Evolutionary conservation across 2,113 vertebrate species (phyloP).

Genomic region (Myotis davidii): DNA sequence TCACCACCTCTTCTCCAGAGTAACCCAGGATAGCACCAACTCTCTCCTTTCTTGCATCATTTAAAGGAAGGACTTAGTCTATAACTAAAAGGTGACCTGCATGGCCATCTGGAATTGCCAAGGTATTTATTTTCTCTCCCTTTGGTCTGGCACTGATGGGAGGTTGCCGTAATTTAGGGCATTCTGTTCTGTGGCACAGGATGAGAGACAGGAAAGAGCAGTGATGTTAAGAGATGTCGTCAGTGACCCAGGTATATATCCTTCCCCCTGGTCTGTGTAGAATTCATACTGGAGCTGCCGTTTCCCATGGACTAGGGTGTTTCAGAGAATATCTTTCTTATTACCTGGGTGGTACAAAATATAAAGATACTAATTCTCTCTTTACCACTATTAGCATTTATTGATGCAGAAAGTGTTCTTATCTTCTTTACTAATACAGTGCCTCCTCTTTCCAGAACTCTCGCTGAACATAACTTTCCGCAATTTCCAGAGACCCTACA

Average conservation of each 20-base stretch:
- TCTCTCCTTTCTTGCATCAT: not conserved
- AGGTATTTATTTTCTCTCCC: not conserved
- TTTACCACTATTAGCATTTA: not conserved
- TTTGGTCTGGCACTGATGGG: not conserved
- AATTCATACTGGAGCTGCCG: not conserved
- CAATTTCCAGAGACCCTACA: constrained; percentile 74
- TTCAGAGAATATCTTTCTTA: not conserved
- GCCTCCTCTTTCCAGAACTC: constrained; percentile 61
- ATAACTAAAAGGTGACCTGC: not conserved
- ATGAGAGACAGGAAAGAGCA: not conserved
- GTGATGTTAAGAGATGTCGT: not conserved
- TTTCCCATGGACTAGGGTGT: not conserved
- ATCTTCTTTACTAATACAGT: not conserved
- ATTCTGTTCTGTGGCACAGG: not conserved
- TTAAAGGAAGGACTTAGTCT: not conserved
- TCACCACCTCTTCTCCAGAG: not conserved
- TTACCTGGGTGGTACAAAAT: not conserved
- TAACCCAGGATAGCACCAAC: not conserved
- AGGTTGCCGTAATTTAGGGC: not conserved
- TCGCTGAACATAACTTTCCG: constrained; percentile 66
- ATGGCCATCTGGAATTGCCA: not conserved
- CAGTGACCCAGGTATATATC: not conserved
- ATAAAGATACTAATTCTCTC: not conserved
- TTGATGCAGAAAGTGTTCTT: not conserved
- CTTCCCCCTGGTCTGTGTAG: not conserved